A percentile compares a stretch with the other conserved stretches of the same genome.
phyloP scores from a whole-genome alignment of 2,797 vertebrate species.

The Epinephelus awoara region DNA sequence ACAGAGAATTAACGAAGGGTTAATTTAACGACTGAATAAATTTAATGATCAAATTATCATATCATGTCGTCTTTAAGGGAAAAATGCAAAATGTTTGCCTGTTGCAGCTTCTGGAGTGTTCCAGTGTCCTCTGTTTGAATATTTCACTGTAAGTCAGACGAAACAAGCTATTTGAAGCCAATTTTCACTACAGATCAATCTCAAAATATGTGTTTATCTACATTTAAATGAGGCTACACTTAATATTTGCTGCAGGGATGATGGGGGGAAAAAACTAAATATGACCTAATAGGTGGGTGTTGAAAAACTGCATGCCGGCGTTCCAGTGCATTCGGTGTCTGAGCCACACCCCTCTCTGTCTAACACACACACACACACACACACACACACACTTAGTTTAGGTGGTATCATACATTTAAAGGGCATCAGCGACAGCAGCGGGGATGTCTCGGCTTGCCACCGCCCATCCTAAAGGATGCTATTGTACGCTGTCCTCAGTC shows the following conservation, averaged over 20 bases:
- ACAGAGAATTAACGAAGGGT: too few relatives aligned
- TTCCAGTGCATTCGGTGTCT: conserved; percentile 41
- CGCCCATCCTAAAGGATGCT: conserved; percentile 68
- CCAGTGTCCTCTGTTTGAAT: too few relatives aligned
- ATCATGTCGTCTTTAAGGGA: too few relatives aligned
- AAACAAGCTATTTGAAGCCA: too few relatives aligned
- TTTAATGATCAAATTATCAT: too few relatives aligned
- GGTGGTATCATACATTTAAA: not conserved
- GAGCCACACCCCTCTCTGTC: conserved; percentile 66
- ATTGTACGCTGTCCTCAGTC: conserved; percentile 30
- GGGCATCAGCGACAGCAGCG: conserved; percentile 29
- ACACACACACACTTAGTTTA: not conserved
- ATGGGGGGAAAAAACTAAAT: not conserved
- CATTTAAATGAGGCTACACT: not conserved
- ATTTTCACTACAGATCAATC: too few relatives aligned
- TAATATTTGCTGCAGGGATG: not conserved
- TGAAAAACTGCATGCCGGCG: not conserved
- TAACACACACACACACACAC: conserved; percentile 5
- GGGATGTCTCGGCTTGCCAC: conserved; percentile 69
- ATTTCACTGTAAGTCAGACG: too few relatives aligned
- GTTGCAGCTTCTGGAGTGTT: too few relatives aligned
- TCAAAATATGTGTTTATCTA: too few relatives aligned
- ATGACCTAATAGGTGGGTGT: not conserved
- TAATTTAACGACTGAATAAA: too few relatives aligned
- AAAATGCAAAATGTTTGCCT: too few relatives aligned